These are phyloP conservation scores for Drosophila borealis DNA, from an alignment of 2,888 invertebrate species.

Conservation along the genomic window DNA sequence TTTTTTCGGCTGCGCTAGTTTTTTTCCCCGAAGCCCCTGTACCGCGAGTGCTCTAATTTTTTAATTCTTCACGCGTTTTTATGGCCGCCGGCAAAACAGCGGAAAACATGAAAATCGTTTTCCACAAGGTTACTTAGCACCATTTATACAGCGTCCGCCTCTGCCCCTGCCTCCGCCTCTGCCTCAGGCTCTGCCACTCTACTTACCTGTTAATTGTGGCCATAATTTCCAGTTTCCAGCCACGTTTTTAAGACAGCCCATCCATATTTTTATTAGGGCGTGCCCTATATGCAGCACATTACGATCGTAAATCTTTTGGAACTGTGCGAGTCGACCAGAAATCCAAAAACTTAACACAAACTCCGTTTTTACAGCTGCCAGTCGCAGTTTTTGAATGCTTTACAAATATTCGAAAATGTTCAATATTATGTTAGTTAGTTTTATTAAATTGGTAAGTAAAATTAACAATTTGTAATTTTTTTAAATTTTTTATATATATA, in stretches of 20 bases:
- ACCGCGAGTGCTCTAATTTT: slow-evolving; percentile 75
- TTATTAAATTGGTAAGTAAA: too few relatives aligned
- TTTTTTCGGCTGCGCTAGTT: slow-evolving; percentile 69
- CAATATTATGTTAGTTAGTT: too few relatives aligned
- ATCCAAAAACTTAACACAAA: background rate
- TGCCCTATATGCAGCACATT: slow-evolving; percentile 12
- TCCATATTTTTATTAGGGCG: slow-evolving; percentile 64
- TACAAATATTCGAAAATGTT: too few relatives aligned
- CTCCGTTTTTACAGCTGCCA: too few relatives aligned
- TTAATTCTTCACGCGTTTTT: slow-evolving; percentile 79
- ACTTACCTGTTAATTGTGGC: slow-evolving; percentile 77
- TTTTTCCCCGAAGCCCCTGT: slow-evolving; percentile 72
- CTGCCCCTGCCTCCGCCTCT: background rate
- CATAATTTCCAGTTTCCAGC: slow-evolving; percentile 48
- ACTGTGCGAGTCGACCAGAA: background rate
- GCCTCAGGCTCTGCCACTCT: background rate
- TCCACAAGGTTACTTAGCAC: slow-evolving; percentile 70
- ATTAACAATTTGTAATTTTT: too few relatives aligned
- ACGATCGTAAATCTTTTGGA: slow-evolving; percentile 31
- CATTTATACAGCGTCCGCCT: slow-evolving; percentile 26
- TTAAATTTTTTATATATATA: too few relatives aligned
- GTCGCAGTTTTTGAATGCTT: too few relatives aligned
- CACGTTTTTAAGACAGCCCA: slow-evolving; percentile 54
- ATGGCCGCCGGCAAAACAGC: slow-evolving; percentile 60
- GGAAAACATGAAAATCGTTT: slow-evolving; percentile 39